Evolutionary conservation across 2,797 vertebrate genomes (phyloP).

Genomic region (Chaenodraco wilsoni): DNA sequence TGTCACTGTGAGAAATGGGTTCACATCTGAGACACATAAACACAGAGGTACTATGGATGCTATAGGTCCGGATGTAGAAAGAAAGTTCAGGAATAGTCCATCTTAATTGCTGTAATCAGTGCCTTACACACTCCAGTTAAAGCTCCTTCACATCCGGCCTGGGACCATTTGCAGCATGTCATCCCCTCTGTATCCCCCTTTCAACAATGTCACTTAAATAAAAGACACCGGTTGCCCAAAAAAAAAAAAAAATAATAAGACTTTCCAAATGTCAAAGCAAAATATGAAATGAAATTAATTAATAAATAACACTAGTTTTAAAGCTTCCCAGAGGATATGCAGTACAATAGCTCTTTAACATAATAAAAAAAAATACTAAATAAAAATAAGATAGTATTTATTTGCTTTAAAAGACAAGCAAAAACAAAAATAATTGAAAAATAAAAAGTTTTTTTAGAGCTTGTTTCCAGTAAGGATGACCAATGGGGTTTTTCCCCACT

Average conservation of each 20-base stretch:
- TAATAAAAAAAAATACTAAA: no score
- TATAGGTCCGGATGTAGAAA: constrained; percentile 19
- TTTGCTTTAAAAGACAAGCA: no score
- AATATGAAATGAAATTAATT: constrained; percentile 20
- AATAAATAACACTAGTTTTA: constrained; percentile 3
- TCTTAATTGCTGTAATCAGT: constrained; percentile 18
- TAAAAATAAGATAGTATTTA: no score
- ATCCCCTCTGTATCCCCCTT: no score
- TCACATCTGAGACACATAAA: constrained; percentile 55
- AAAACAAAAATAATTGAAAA: no score
- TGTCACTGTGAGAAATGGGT: constrained; percentile 57
- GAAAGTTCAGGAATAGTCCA: constrained; percentile 1
- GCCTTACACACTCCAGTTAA: not conserved
- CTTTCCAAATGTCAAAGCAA: not conserved
- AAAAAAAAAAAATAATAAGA: not conserved
- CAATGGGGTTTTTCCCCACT: constrained; percentile 5
- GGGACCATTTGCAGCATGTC: no score
- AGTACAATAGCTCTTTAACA: no score
- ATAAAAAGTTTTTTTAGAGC: no score
- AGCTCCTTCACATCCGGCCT: no score
- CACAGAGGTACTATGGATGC: constrained; percentile 20
- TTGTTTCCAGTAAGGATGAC: constrained; percentile 3
- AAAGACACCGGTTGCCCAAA: no score
- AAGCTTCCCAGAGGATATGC: no score
- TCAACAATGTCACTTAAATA: no score